Evolutionary conservation across 2,113 vertebrate species (phyloP).

Genomic region (Urocolius indicus): DNA sequence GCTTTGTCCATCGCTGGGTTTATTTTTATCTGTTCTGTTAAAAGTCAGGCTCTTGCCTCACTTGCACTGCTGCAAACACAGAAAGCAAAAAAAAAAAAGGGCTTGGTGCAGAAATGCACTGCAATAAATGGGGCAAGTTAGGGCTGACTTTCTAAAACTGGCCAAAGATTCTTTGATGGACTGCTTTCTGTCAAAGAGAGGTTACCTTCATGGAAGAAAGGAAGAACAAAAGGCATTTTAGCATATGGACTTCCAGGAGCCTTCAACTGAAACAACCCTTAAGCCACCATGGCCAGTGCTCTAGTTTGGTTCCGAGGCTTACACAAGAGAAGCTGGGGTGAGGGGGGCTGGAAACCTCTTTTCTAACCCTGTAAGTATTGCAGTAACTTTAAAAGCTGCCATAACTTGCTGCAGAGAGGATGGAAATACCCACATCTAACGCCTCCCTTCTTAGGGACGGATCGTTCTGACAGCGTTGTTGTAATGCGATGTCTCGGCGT

Average conservation of each 20-base stretch:
- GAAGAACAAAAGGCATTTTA: neutral
- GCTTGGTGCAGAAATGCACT: neutral
- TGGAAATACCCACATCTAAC: neutral
- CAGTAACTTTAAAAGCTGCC: neutral
- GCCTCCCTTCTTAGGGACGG: neutral
- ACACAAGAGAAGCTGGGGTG: neutral
- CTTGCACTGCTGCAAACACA: neutral
- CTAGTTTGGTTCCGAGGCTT: neutral
- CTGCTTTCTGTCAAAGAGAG: neutral
- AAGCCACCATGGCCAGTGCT: neutral
- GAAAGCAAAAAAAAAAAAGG: neutral
- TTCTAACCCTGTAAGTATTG: neutral
- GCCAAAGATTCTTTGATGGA: neutral
- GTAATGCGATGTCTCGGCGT: neutral
- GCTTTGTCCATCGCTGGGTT: slow-evolving; percentile 45
- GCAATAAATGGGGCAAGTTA: slow-evolving; percentile 7
- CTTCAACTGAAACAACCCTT: neutral
- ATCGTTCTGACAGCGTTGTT: neutral
- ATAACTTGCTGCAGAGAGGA: neutral
- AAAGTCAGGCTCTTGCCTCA: neutral
- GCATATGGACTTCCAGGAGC: neutral
- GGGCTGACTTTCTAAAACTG: slow-evolving; percentile 13
- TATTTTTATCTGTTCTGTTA: slow-evolving; percentile 65
- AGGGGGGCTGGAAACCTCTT: neutral
- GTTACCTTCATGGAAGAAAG: neutral